These are phyloP conservation scores for Serripes groenlandicus DNA, from an alignment of 2,888 invertebrate species.

Conservation along the genomic window DNA sequence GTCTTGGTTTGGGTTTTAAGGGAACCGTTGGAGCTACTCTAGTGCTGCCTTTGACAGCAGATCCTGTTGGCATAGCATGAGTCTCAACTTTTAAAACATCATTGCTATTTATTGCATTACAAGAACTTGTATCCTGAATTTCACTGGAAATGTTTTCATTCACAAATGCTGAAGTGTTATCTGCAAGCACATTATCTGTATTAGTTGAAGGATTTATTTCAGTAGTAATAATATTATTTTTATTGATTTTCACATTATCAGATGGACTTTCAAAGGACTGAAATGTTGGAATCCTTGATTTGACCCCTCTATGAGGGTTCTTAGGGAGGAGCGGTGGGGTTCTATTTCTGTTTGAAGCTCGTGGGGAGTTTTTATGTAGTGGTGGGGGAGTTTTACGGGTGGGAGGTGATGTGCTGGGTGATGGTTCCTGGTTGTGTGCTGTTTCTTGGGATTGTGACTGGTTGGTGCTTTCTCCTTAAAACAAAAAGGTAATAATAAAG, in stretches of 20 bases:
- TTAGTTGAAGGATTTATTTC: too few species aligned
- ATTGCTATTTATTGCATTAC: background rate
- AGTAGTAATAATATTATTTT: background rate
- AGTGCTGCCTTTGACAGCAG: background rate
- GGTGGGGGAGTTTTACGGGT: conserved; percentile 57
- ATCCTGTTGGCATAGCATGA: background rate
- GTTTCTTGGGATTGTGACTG: background rate
- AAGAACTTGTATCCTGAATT: background rate
- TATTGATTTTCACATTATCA: background rate
- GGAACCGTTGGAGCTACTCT: conserved; percentile 60
- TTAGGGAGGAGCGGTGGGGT: conserved; percentile 66
- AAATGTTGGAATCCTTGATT: background rate
- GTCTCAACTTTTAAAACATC: background rate
- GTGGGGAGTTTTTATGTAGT: conserved; percentile 38
- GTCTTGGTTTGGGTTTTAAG: conserved; percentile 67
- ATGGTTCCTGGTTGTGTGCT: conserved; percentile 9
- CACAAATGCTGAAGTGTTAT: background rate
- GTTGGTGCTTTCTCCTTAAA: background rate
- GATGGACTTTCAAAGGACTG: background rate
- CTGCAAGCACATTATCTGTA: background rate
- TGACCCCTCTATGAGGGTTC: conserved; percentile 54
- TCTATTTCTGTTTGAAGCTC: conserved; percentile 15
- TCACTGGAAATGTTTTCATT: background rate
- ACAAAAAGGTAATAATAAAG: background rate
- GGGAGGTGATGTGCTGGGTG: conserved; percentile 18